Percentiles rank a stretch among this genome's conserved stretches.
Evolutionary conservation across 2,113 vertebrate genomes (phyloP).

Genomic region (Syrmaticus mikado): DNA sequence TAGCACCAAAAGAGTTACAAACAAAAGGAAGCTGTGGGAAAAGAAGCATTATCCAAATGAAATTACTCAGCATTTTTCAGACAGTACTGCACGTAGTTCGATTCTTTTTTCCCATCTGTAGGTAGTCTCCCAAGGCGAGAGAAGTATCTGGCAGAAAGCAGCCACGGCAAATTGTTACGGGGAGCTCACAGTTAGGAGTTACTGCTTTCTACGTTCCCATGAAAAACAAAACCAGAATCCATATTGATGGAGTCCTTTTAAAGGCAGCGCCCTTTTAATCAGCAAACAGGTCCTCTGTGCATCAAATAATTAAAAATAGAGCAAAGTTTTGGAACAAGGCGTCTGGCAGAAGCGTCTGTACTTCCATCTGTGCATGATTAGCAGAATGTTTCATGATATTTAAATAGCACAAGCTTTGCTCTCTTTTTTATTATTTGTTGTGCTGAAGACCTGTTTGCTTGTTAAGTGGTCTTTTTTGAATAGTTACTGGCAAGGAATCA

Average conservation of each 20-base stretch:
- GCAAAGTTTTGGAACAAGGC: constrained; percentile 80
- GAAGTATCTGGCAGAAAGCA: background rate
- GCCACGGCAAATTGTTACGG: background rate
- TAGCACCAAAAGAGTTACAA: background rate
- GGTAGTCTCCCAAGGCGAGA: constrained; percentile 7
- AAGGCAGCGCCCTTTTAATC: constrained; percentile 72
- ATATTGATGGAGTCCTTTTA: constrained; percentile 59
- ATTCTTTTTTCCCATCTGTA: background rate
- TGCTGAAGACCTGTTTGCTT: constrained; percentile 70
- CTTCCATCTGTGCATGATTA: constrained; percentile 81
- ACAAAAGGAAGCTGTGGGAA: background rate
- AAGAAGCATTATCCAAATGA: background rate
- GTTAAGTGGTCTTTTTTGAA: constrained; percentile 69
- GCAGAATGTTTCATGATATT: constrained; percentile 79
- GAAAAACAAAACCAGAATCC: constrained; percentile 45
- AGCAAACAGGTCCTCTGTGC: constrained; percentile 77
- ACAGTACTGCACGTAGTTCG: background rate
- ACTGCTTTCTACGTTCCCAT: constrained; percentile 30
- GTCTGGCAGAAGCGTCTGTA: constrained; percentile 77
- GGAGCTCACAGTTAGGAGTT: background rate
- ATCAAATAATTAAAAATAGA: constrained; percentile 84
- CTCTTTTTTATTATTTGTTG: constrained; percentile 75
- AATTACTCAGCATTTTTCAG: background rate
- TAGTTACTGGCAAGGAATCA: constrained; percentile 58
- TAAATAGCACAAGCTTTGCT: constrained; percentile 80